Evolutionary conservation across 2,113 vertebrate species (phyloP), one percentile per base, ranked within the genome.

Genomic region (Ginglymostoma cirratum): DNA sequence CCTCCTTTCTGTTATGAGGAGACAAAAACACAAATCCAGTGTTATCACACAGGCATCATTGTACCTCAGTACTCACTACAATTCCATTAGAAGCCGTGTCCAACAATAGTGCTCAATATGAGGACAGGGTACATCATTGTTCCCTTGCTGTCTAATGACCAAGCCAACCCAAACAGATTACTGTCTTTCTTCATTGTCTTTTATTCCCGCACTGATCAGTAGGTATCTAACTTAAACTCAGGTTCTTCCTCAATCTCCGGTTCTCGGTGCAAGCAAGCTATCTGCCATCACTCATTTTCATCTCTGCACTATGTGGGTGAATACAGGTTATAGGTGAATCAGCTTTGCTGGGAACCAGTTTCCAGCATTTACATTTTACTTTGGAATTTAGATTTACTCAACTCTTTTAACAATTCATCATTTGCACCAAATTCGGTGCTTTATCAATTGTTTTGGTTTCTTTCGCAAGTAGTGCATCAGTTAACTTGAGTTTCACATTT

Each of bases 1-100:
- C 99, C 99, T 38, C 99, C 99, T 96, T 99, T 99, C 99, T 99
- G 98, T 0, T 76, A 21, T 96, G 96, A 92, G n/a, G n/a, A 87
- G 55, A 66, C 78, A 96, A 42, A 21, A 96, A 55, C 87, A 66
- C 34, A 45, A 69, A 66, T 70, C 52, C 21, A 96, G 80, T 61
- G n/a, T 85, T 42, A 34, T 19, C 24, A n/a, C 34, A 42, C 0
- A 55, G 87, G 24, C 5, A 30, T 10, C 61, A 48, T 45, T 66
- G 23, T 48, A 48, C 67, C 24, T 55, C 42, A 48, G 38, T 30
- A 17, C 30, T 52, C 66, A 72, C 14, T 34, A n/a, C 19, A 38
- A 30, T 17, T 10, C 70, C 48, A 52, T 1, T 24, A 52, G 70
- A 80, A 85, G 69, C 34, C 17, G 34, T 30, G 21, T 42, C 78